Evolutionary conservation across 2,888 invertebrate genomes (phyloP).

Genomic region (Lepidocyrtoides sp.): DNA sequence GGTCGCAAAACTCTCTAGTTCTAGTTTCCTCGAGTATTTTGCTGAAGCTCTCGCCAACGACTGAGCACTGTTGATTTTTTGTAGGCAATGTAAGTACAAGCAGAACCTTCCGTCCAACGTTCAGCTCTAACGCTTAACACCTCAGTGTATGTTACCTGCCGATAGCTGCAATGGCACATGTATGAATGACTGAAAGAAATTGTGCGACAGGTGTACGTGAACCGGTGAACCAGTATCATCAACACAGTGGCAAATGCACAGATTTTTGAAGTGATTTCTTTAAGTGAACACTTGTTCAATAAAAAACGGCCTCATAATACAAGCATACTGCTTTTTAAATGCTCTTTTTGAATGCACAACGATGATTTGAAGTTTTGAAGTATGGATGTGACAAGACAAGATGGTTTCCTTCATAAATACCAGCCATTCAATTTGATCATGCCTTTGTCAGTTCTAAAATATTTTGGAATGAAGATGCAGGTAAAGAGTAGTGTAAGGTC

Average conservation of each 20-base stretch:
- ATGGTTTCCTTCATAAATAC: no score
- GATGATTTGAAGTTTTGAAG: no score
- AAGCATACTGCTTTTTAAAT: not conserved
- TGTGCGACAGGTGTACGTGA: slow-evolving; percentile 25
- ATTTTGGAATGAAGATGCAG: no score
- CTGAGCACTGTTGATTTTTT: slow-evolving; percentile 67
- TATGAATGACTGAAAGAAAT: slow-evolving; percentile 22
- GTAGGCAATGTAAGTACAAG: slow-evolving; percentile 15
- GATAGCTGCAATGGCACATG: not conserved
- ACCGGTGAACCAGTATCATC: no score
- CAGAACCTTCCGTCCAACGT: not conserved
- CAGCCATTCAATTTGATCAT: no score
- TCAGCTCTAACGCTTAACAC: not conserved
- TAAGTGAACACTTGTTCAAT: not conserved
- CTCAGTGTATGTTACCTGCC: not conserved
- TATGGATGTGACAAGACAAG: no score
- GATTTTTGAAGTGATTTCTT: not conserved
- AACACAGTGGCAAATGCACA: slow-evolving; percentile 6
- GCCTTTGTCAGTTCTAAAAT: no score
- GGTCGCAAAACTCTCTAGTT: slow-evolving; percentile 34
- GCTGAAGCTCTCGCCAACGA: slow-evolving; percentile 69
- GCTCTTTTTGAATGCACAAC: no score
- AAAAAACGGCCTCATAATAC: not conserved
- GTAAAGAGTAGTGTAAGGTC: no score
- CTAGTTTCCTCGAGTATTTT: slow-evolving; percentile 21